Evolutionary conservation across 2,113 vertebrate species (phyloP), one percentile per base, ranked within the genome.

Genomic region (Taurulus bubalis): DNA sequence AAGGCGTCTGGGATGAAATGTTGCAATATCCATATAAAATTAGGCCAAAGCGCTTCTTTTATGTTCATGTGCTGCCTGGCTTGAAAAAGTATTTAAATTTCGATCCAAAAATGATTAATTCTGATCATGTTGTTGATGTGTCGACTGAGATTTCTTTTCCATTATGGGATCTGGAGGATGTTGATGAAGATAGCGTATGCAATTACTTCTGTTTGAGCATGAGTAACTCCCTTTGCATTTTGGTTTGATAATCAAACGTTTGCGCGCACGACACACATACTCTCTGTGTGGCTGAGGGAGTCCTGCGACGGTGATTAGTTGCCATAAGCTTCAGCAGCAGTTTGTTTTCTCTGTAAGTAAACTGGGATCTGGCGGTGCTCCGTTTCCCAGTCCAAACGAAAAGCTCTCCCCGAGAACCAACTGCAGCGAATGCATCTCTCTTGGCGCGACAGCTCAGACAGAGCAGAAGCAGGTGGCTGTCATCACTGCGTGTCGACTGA

Each of bases 391-490:
- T 82, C 15, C 26, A 65, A 80, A 67, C 2, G 10, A 58, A 53
- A 78, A 49, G 18, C 38, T 18, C 24, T 42, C 72, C 64, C 0
- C 24, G 6, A 22, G 71, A 86, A 76, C 77, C 65, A 83, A 79
- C 77, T 65, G 71, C 82, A 71, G 59, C 7, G 65, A 82, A 56
- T 76, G 72, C 79, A 56, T 47, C 75, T 77, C 74, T 75, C 32
- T 42, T 3, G 8, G 59, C 83, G 68, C 62, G 84, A 86, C 88
- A 66, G 65, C 63, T 87, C 64, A 83, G 84, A 78, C 60, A 68
- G 77, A 77, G 36, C 73, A 84, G 84, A 89, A 80, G 90, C 90
- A 91, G 93, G 87, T 91, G 91, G 87, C 82, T 85, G 87, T 56
- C 87, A 83, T 89, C 68, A 77, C 79, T 66, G 63, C 1, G 22